phyloP scores from a whole-genome alignment of 1,140 invertebrate genomes.

The Temnothorax longispinosus region DNA sequence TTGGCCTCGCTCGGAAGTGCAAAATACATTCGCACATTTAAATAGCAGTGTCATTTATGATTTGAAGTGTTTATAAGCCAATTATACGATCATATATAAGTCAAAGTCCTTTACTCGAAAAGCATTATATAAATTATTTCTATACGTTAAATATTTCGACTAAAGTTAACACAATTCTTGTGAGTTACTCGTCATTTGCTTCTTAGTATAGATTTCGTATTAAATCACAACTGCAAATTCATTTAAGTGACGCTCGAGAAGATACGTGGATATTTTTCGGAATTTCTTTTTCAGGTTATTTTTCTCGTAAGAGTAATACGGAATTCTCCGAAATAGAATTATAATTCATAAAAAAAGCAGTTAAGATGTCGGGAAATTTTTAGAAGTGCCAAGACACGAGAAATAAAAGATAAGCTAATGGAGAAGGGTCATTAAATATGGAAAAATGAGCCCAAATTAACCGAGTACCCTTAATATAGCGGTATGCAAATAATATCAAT shows the following conservation, averaged over 20 bases:
- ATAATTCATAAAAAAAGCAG: not conserved
- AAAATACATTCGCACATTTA: slow-evolving; percentile 18
- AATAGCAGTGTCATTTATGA: slow-evolving; percentile 24
- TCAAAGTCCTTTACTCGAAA: not conserved
- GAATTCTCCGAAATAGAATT: not conserved
- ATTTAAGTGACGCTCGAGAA: not conserved
- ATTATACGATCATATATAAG: not conserved
- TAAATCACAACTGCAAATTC: not conserved
- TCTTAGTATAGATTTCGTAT: not conserved
- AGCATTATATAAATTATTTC: not conserved
- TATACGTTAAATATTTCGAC: not conserved
- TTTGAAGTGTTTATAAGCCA: not conserved
- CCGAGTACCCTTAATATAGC: not conserved
- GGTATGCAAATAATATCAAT: not conserved
- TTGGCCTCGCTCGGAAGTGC: not conserved
- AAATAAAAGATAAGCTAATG: slow-evolving; percentile 4
- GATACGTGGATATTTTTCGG: not conserved
- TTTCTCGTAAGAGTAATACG: not conserved
- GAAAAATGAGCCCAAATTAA: not conserved
- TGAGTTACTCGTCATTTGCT: not conserved
- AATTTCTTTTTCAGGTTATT: not conserved
- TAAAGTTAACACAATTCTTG: not conserved
- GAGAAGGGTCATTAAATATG: slow-evolving; percentile 5
- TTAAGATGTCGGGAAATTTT: not conserved
- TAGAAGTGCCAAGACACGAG: not conserved